Evolutionary conservation across 2,888 invertebrate species (phyloP).

Genomic region (Acrobasis consociella): DNA sequence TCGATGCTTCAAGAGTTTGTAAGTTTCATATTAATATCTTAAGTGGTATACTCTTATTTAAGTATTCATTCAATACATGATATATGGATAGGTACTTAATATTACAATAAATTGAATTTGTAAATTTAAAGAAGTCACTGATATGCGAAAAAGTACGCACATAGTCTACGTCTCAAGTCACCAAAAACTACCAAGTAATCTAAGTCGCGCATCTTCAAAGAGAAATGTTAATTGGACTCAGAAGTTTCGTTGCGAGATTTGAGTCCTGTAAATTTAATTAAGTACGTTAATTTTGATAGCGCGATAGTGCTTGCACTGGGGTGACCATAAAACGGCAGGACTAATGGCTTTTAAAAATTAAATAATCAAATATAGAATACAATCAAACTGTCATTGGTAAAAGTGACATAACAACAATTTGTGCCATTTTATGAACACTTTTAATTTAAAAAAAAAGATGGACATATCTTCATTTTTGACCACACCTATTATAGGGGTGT

Average conservation of each 20-base stretch:
- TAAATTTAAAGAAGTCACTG: neutral
- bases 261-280: neutral
- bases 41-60: neutral
- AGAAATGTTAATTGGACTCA: conserved; percentile 2
- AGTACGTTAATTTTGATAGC: neutral
- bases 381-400: too few relatives aligned
- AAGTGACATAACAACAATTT: too few relatives aligned
- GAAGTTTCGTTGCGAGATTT: neutral
- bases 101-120: neutral
- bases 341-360: too few relatives aligned
- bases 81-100: neutral
- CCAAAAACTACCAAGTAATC: neutral
- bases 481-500: too few relatives aligned
- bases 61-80: too few relatives aligned
- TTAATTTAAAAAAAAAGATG: too few relatives aligned
- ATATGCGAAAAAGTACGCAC: neutral
- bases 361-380: too few relatives aligned
- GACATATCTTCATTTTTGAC: too few relatives aligned
- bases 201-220: neutral
- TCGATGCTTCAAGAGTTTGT: neutral
- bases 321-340: neutral
- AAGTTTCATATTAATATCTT: neutral
- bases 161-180: neutral
- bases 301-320: neutral
- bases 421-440: too few relatives aligned